Evolutionary conservation across 1,140 invertebrate species (phyloP).

Genomic region (Pentalonia nigronervosa): DNA sequence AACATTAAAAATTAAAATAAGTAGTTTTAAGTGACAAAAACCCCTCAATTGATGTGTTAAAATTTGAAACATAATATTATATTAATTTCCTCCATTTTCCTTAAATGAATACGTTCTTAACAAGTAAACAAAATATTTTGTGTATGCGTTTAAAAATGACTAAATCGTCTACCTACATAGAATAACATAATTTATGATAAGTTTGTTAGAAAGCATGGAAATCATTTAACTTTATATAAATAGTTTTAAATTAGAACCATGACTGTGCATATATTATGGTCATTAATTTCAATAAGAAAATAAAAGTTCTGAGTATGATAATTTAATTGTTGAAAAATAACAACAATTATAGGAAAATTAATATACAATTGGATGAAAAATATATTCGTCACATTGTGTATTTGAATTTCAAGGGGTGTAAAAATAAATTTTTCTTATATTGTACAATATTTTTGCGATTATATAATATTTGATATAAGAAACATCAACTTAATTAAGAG

Average conservation of each 20-base stretch:
- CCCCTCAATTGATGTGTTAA: not conserved
- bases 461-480: not conserved
- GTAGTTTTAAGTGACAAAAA: not conserved
- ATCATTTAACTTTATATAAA: not conserved
- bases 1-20: not conserved
- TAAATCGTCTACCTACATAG: not conserved
- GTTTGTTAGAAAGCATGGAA: not conserved
- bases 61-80: not conserved
- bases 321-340: constrained; percentile 6
- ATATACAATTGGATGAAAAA: not conserved
- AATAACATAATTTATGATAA: not conserved
- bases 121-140: not conserved
- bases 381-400: not conserved
- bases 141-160: not conserved
- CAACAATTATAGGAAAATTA: not conserved
- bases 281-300: constrained; percentile 16
- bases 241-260: constrained; percentile 28
- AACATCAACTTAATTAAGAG: not conserved
- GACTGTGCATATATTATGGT: not conserved
- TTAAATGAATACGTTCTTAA: not conserved
- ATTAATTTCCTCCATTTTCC: not conserved
- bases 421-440: not conserved
- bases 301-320: not conserved
- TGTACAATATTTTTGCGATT: not conserved
- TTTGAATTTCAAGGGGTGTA: not conserved